Percentiles rank a stretch among this genome's conserved stretches.
Evolutionary conservation across 2,888 invertebrate species (phyloP).

Genomic region (Drosophila borborema): DNA sequence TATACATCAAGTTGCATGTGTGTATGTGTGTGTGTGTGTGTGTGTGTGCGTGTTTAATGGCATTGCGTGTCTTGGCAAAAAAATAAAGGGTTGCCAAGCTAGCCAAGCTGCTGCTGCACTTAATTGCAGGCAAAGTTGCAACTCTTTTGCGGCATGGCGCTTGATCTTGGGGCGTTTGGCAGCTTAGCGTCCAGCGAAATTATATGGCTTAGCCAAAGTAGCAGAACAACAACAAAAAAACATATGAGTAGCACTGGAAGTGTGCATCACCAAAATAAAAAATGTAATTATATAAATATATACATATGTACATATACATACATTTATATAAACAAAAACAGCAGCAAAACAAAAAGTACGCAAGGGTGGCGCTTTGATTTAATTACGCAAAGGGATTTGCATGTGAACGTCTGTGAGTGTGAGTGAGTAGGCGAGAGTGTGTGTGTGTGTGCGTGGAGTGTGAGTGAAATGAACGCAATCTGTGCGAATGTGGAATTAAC

Average conservation of each 20-base stretch:
- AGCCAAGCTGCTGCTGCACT: slow-evolving; percentile 18
- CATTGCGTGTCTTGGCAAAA: slow-evolving; percentile 51
- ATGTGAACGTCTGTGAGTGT: slow-evolving; percentile 13
- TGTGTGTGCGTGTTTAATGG: slow-evolving; percentile 40
- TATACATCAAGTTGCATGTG: background rate
- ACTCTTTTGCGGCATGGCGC: slow-evolving; percentile 38
- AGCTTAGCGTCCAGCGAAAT: slow-evolving; percentile 57
- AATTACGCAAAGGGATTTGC: slow-evolving; percentile 54
- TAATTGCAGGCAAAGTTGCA: slow-evolving; percentile 59
- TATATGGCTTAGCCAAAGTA: slow-evolving; percentile 44
- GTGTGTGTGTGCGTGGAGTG: background rate
- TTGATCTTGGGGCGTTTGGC: slow-evolving; percentile 54
- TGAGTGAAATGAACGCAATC: slow-evolving; percentile 22
- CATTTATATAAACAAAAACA: background rate
- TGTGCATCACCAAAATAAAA: slow-evolving; percentile 1
- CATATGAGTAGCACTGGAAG: background rate
- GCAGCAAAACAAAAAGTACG: background rate
- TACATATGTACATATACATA: too few species aligned
- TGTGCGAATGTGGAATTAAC: slow-evolving; percentile 41
- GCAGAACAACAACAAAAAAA: slow-evolving; percentile 2
- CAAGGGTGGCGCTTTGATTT: slow-evolving; percentile 61
- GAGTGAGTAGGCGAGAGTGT: background rate
- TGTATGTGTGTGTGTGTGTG: slow-evolving; percentile 26
- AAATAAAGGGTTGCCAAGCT: slow-evolving; percentile 48
- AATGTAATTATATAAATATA: too few species aligned